A percentile compares a stretch with the other conserved stretches of the same genome.
These are phyloP conservation scores for Trachelus iudaicus DNA, from an alignment of 2,888 invertebrate species.

Conservation along the genomic window DNA sequence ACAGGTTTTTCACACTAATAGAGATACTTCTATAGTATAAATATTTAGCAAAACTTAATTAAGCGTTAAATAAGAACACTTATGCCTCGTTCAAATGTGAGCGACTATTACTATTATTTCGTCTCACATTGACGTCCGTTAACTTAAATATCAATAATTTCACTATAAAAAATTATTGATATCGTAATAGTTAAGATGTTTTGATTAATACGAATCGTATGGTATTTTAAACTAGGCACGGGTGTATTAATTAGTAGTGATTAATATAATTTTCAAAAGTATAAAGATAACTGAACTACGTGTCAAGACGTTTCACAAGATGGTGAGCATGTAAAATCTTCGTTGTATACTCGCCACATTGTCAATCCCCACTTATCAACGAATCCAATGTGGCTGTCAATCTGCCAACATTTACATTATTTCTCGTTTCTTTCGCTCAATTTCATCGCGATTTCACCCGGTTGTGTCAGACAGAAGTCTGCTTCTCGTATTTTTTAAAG, in stretches of 20 bases:
- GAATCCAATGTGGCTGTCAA: conserved; percentile 22
- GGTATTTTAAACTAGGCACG: neutral
- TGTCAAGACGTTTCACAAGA: neutral
- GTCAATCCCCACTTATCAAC: neutral
- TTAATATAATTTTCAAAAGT: neutral
- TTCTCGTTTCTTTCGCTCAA: neutral
- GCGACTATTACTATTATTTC: neutral
- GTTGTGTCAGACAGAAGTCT: neutral
- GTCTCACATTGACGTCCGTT: neutral
- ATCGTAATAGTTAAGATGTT: neutral
- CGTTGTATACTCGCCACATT: neutral
- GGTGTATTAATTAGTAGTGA: neutral
- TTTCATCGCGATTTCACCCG: neutral
- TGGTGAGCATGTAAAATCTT: neutral
- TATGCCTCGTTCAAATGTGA: neutral
- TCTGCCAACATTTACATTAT: conserved; percentile 17
- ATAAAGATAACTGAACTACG: neutral
- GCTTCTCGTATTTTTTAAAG: neutral
- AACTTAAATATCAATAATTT: neutral
- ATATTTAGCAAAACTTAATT: neutral
- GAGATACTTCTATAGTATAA: neutral
- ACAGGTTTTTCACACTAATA: neutral
- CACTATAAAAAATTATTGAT: neutral
- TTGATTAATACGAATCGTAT: neutral
- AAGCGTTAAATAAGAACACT: neutral